Conservation (phyloP, 2,113 vertebrate species). For the Platysteira castanea region DNA sequence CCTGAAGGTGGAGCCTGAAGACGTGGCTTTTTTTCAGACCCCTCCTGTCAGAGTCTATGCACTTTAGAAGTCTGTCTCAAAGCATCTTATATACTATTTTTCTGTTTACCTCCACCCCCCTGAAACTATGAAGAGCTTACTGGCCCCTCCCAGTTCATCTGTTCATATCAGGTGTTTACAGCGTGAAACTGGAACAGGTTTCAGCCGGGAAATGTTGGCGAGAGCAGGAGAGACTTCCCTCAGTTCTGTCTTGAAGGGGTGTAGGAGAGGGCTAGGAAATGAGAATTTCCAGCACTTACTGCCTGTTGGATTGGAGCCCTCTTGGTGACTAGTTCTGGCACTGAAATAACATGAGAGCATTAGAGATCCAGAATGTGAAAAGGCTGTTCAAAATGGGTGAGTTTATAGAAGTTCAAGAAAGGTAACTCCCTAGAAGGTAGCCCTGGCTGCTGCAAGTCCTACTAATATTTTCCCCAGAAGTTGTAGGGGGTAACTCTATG, state of each 20-base stretch:
- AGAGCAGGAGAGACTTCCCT: not conserved
- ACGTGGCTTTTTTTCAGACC: constrained; percentile 12
- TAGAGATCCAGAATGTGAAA: not conserved
- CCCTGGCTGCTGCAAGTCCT: not conserved
- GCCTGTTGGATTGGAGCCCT: constrained; percentile 56
- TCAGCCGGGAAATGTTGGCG: constrained; percentile 26
- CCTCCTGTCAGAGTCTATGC: constrained; percentile 49
- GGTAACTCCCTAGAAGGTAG: not conserved
- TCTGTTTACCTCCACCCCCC: constrained; percentile 78
- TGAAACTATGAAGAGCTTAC: not conserved
- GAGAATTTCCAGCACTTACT: constrained; percentile 46
- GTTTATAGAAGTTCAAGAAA: not conserved
- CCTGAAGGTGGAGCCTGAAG: constrained; percentile 46
- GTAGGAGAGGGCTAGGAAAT: constrained; percentile 4
- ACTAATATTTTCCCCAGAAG: not conserved
- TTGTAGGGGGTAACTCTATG: not conserved
- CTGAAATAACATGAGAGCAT: not conserved
- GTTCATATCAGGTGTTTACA: constrained; percentile 71
- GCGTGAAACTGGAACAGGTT: constrained; percentile 50
- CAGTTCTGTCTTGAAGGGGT: constrained; percentile 15
- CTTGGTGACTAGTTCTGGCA: constrained; percentile 51
- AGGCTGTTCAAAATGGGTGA: not conserved
- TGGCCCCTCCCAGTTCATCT: constrained; percentile 71
- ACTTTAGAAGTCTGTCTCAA: constrained; percentile 59
- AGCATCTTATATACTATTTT: constrained; percentile 91